Evolutionary conservation across 2,113 vertebrate genomes (phyloP), one percentile per base, ranked within the genome.

Genomic region (Rafetus swinhoei): DNA sequence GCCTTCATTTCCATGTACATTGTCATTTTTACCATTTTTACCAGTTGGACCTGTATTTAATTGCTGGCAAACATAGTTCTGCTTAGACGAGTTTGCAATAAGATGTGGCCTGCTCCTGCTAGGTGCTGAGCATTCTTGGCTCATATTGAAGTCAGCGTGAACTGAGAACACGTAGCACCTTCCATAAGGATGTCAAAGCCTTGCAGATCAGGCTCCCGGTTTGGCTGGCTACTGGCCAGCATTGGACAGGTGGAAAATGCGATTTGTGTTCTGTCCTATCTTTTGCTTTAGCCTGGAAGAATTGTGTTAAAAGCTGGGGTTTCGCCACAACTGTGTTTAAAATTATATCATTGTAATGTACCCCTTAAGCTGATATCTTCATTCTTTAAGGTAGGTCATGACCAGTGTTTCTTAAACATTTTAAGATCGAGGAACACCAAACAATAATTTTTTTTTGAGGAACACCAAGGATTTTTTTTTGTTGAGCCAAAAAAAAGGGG

Each of bases 281-380:
- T 79, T 91, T 86, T 81, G 79, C 89, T 45, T 21, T 72, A 93
- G 85, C 24, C 18, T 80, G 53, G 83, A 86, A 86, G 90, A 72
- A 82, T 92, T 88, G 77, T 25, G 39, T 10, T 59, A 56, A 79
- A 90, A 57, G 4, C 54, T 55, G 54, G 82, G 54, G 85, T 89
- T 79, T 90, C 60, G 53, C 55, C 4, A 19, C 72, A 83, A 39
- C 39, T 39, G 11, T 80, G 24, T 93, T 88, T 93, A 94, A 56
- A 83, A 55, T 86, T 93, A 88, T 13, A n/a, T 50, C 79, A 88
- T 88, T n/a, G 54, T 72, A 88, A 94, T 55, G 6, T 77, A 24
- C 76, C 77, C 90, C 83, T 94, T 65, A 39, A 84, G 84, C 60
- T 79, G n/a, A 89, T 32, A 76, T 24, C 35, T 76, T 45, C 72